Evolutionary conservation across 2,888 invertebrate genomes (phyloP).

Genomic region (Protonemura montana): DNA sequence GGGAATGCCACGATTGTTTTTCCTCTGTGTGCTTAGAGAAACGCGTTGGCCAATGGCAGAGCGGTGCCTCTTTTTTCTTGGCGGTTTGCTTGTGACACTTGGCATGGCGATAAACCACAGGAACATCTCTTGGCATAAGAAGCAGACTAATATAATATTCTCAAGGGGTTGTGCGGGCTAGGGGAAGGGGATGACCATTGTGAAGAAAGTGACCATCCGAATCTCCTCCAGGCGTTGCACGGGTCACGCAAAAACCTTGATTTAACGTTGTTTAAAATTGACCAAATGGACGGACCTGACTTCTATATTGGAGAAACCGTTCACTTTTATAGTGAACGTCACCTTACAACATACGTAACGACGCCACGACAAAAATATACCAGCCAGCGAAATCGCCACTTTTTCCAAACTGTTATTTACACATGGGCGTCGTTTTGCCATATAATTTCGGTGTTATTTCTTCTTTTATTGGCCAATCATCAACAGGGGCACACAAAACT

Average conservation of each 20-base stretch:
- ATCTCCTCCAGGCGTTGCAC: neutral
- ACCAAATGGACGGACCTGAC: neutral
- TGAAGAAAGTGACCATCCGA: conserved; percentile 12
- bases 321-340: neutral
- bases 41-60: conserved; percentile 23
- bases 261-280: conserved; percentile 12
- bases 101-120: conserved; percentile 28
- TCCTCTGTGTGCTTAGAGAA: conserved; percentile 14
- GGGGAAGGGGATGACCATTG: neutral
- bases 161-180: neutral
- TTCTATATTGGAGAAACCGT: neutral
- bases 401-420: neutral
- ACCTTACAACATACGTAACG: neutral
- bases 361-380: neutral
- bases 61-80: neutral
- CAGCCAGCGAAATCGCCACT: neutral
- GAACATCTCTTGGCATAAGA: conserved; percentile 16
- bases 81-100: conserved; percentile 23
- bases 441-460: neutral
- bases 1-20: conserved; percentile 17
- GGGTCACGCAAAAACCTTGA: neutral
- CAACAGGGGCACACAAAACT: neutral
- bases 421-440: too few species aligned
- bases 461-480: neutral
- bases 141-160: conserved; percentile 12